A percentile compares a stretch with the other conserved stretches of the same genome.
phyloP scores from a whole-genome alignment of 2,113 vertebrate genomes.

The Atractosteus spatula region DNA sequence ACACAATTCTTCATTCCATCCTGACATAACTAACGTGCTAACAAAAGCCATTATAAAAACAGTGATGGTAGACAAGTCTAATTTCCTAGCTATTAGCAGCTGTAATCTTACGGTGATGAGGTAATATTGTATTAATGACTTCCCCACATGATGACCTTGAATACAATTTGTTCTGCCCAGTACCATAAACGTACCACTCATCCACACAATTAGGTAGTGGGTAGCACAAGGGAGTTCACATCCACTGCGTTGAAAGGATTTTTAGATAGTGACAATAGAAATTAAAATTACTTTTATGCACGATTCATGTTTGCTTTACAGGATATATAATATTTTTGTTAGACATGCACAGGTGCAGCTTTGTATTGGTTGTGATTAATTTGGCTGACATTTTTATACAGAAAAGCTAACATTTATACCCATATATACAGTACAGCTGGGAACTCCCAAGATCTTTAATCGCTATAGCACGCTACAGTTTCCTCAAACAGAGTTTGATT shows the following conservation, averaged over 20 bases:
- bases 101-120: neutral
- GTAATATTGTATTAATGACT: slow-evolving; percentile 4
- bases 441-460: too few species aligned
- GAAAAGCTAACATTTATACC: too few species aligned
- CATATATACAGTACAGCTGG: too few species aligned
- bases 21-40: neutral
- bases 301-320: too few species aligned
- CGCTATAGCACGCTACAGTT: too few species aligned
- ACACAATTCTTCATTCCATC: neutral
- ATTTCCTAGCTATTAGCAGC: neutral
- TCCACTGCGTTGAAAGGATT: neutral
- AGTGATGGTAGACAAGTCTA: slow-evolving; percentile 3
- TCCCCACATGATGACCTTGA: slow-evolving; percentile 1
- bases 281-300: neutral
- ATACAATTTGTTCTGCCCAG: slow-evolving; percentile 5
- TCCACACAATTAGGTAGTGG: neutral
- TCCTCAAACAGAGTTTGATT: too few species aligned
- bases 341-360: too few species aligned
- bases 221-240: neutral
- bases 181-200: neutral
- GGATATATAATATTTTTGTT: too few species aligned
- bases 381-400: too few species aligned
- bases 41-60: neutral
- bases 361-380: too few species aligned
- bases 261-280: neutral